Evolutionary conservation across 2,113 vertebrate genomes (phyloP), one percentile per base, ranked within the genome.

Genomic region (Elephantulus edwardii): DNA sequence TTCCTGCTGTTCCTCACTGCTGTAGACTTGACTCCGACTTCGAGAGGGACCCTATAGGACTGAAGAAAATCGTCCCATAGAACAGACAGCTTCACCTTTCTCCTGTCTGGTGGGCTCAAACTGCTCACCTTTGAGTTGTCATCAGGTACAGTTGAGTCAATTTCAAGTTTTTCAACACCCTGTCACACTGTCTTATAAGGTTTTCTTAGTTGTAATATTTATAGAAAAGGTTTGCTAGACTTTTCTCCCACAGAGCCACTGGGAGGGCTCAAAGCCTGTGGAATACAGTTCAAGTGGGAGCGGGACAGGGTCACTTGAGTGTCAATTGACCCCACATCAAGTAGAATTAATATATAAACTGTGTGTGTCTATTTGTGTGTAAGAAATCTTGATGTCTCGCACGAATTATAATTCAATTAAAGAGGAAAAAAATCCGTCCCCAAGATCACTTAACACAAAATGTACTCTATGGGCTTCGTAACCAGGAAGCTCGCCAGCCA

Each of bases 351-450:
- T 66, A 60, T 24, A 5, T 58, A 58, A 26, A 4, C 6, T 35
- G 62, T 64, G 62, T 64, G 60, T 62, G 60, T 62, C 9, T 62
- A 24, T 58, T 14, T 56, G 56, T 22, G 56, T 24, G 20, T 58
- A 26, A 3, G 19, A 28, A 46, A 74, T 33, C 28, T 8, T 46
- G 44, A 74, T 30, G 44, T 6, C 2, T 30, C 42, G 83, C 56
- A 54, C 28, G 68, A 94, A 79, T 92, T 94, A 90, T 85, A 83
- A 92, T 40, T 93, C 93, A 91, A 52, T 81, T 95, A 88, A 58
- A 90, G 26, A 94, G 35, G 95, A 24, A 54, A 38, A 94, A 86
- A 72, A 12, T 24, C 95, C 90, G 77, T 93, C 58, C 86, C 24
- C 81, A 1, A n/a, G 46, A 88, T 54, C 7, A 24, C 46, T 54